Base-by-base conservation (phyloP, 2,113 vertebrate genomes). In the Boleophthalmus pectinirostris region DNA sequence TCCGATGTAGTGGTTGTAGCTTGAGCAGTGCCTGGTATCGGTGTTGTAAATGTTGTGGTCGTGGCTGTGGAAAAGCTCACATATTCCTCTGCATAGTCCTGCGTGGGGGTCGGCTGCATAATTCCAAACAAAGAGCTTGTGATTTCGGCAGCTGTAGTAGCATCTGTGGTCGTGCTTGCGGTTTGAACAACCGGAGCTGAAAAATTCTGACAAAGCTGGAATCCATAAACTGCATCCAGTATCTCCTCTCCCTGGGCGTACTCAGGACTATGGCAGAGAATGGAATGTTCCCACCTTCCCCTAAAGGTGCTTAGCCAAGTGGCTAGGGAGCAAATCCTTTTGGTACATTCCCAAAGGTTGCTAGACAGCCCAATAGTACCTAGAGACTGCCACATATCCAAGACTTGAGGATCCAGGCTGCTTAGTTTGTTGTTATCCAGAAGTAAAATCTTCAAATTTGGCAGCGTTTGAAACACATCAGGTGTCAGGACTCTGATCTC, bases 201-300 rank as follows among this genome's bases (percentile, higher is more conserved):
- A 93, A 96, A 94, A 94, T 99, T 98, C 92, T 96, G 96, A 92
- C 97, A 99, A 91, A 99, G 96, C 92, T 98, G 97, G 93, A 99
- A 99, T 87, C 97, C 97, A 82, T 97, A 95, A 77, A 99, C 97
- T 0, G 97, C 97, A 66, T 99, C 97, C 81, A 99, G 94, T 93
- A 99, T 98, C 93, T 99, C 97, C 95, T 99, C 97, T 68, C 97
- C 97, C 93, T 99, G 97, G 90, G 97, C 96, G 85, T 96, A 97
- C 90, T 99, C 96, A 24, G 97, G 97, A 85, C 94, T 96, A 81
- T 98, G 95, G 89, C 97, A 99, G 76, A 98, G 93, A 84, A 99
- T 97, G 51, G 97, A 96, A 86, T 98, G 96, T 90, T 99, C 97
- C 97, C 96, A 98, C 91, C 97, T 95, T 91, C 97, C 97, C 91